Base-by-base conservation (phyloP, 2,888 invertebrate species). In the Celastrina argiolus region DNA sequence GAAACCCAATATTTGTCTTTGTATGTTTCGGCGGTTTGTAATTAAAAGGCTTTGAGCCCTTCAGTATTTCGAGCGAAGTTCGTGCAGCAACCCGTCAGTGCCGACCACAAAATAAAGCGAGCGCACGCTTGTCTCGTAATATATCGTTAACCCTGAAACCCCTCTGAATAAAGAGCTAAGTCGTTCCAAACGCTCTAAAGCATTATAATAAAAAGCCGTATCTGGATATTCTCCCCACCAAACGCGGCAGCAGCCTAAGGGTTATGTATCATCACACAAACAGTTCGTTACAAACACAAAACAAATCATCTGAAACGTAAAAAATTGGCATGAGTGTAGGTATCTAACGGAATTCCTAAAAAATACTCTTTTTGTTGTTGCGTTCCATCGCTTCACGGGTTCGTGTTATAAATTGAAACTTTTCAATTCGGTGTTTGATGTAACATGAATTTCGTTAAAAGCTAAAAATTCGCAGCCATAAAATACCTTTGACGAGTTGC, bases 401-500 rank as follows among this genome's bases (percentile, higher is more conserved):
- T 18, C 39, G 61, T 22, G 61, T 61, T 61, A 61, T 61, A 72
- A 72, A 72, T 71, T 67, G 73, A 70, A 71, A 68, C 71, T 71
- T 72, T 69, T 61, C 72, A 72, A 74, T 74, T 72, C 69, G 67
- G 70, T 70, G 69, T 69, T 70, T 68, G 67, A 71, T 72, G 68
- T 67, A 69, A 70, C 69, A 64, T 65, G 71, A 51, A 45, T 66
- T 70, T 69, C 68, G 69, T 66, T 71, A 71, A 71, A 73, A 70
- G 65, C 66, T 63, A 71, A 72, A 68, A 68, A 68, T 68, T 69
- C 64, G 65, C 66, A 63, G 61, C 64, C 51, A 31, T 64, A 63
- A 59, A 66, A 79, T 82, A 83, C 83, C 82, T 85, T 69, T 76
- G 76, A 73, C 75, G 73, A 75, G 75, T 75, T 76, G 78, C 76